Evolutionary conservation across 2,113 vertebrate genomes (phyloP).

Genomic region (Gavia stellata): DNA sequence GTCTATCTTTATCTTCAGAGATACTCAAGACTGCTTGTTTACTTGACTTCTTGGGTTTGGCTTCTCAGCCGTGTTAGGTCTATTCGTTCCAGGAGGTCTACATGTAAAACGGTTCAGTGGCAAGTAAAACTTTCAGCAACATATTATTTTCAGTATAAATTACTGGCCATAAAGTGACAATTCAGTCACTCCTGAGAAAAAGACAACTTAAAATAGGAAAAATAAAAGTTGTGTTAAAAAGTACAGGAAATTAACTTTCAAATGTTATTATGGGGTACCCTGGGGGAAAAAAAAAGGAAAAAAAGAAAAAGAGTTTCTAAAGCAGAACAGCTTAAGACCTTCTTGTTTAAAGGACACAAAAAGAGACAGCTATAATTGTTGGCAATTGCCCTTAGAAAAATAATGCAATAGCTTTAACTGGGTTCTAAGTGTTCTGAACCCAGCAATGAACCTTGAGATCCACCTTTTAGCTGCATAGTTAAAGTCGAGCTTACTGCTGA

Average conservation of each 20-base stretch:
- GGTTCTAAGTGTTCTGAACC: background rate
- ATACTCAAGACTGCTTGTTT: background rate
- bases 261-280: background rate
- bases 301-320: background rate
- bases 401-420: background rate
- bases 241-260: background rate
- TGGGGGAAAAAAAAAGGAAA: background rate
- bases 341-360: background rate
- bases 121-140: background rate
- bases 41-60: background rate
- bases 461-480: background rate
- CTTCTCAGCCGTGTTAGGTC: background rate
- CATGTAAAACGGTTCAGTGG: background rate
- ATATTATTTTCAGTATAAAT: background rate
- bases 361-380: background rate
- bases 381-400: background rate
- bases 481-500: background rate
- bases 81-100: background rate
- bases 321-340: background rate
- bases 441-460: background rate
- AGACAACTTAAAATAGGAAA: too few species aligned
- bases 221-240: too few species aligned
- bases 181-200: background rate
- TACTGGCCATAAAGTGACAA: background rate
- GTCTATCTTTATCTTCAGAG: background rate